Evolutionary conservation across 2,888 invertebrate species (phyloP).

Genomic region (Ischnura elegans): DNA sequence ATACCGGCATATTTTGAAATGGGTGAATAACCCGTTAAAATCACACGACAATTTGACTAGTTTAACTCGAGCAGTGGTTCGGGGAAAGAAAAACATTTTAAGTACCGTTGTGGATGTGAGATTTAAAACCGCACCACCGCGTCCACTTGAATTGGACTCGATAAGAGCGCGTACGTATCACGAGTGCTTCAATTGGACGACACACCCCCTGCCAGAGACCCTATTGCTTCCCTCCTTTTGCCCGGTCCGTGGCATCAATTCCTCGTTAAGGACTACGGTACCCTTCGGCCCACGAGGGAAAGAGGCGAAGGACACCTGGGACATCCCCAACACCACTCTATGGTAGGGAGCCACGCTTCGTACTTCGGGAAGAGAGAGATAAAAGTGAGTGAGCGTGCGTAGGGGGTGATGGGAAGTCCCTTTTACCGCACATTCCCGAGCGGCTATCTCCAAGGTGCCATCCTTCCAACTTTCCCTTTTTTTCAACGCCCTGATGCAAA

Average conservation of each 20-base stretch:
- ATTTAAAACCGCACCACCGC: not conserved
- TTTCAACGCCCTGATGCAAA: not conserved
- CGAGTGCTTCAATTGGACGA: not conserved
- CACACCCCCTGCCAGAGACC: not conserved
- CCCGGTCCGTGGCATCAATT: not conserved
- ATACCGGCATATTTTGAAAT: too few relatives aligned
- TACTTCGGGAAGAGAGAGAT: not conserved
- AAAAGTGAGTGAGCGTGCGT: not conserved
- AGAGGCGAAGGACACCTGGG: conserved; percentile 11
- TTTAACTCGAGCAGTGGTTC: too few relatives aligned
- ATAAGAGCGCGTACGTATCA: not conserved
- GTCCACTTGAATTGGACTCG: not conserved
- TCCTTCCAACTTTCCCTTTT: not conserved
- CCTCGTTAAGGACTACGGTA: conserved; percentile 26
- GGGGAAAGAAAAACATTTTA: too few relatives aligned
- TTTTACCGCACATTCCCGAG: not conserved
- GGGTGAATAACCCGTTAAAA: too few relatives aligned
- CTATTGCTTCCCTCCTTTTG: not conserved
- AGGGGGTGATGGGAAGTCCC: not conserved
- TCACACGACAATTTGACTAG: too few relatives aligned
- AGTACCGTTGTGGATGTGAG: too few relatives aligned
- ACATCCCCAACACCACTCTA: not conserved
- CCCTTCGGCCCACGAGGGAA: not conserved
- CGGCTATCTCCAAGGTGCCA: not conserved
- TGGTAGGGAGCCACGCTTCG: not conserved